Evolutionary conservation across 2,888 invertebrate species (phyloP).

Genomic region (Meiosimyza platycephala): DNA sequence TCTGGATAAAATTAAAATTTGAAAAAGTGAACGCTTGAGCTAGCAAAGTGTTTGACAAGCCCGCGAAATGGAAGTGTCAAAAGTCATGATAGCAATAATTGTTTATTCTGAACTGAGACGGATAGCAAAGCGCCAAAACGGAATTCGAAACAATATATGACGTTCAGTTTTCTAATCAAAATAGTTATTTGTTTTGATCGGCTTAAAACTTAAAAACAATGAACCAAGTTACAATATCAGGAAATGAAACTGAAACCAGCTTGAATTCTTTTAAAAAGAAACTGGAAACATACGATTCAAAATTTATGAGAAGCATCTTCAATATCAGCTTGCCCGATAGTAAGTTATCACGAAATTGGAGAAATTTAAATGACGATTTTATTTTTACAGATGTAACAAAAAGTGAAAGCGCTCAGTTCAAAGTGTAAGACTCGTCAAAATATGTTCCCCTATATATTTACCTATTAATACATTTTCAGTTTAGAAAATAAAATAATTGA

Average conservation of each 20-base stretch:
- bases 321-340: constrained; percentile 50
- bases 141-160: too few species aligned
- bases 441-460: not conserved
- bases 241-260: constrained; percentile 48
- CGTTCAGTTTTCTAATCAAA: too few species aligned
- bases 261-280: constrained; percentile 35
- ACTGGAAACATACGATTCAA: constrained; percentile 21
- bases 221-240: constrained; percentile 13
- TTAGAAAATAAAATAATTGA: constrained; percentile 47
- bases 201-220: too few species aligned
- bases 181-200: too few species aligned
- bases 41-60: too few species aligned
- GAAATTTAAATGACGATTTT: not conserved
- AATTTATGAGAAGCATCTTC: constrained; percentile 49
- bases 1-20: too few species aligned
- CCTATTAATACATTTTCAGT: constrained; percentile 38
- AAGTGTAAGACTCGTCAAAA: constrained; percentile 44
- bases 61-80: too few species aligned
- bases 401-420: constrained; percentile 40
- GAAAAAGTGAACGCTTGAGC: too few species aligned
- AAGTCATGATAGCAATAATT: too few species aligned
- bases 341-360: constrained; percentile 35
- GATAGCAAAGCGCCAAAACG: too few species aligned
- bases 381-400: constrained; percentile 28
- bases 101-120: too few species aligned